phyloP scores from a whole-genome alignment of 2,888 invertebrate species.

The Sericinus montela region DNA sequence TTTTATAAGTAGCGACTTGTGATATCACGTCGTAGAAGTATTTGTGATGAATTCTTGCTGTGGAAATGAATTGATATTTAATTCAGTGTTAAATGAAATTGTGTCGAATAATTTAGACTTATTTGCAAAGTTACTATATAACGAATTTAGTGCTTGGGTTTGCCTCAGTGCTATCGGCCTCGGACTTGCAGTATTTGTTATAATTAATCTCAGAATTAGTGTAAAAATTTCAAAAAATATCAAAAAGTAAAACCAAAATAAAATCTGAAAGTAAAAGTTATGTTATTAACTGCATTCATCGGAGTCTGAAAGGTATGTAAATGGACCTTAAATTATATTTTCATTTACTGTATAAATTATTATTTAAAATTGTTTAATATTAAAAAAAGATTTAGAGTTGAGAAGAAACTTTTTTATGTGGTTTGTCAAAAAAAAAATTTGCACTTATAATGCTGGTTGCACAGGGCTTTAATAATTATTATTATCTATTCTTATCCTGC shows the following conservation, averaged over 20 bases:
- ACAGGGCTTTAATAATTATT: no score
- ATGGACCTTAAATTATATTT: no score
- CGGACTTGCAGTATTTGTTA: conserved; percentile 36
- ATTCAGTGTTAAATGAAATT: conserved; percentile 62
- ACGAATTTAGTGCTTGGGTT: conserved; percentile 42
- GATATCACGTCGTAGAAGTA: conserved; percentile 26
- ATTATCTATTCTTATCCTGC: no score
- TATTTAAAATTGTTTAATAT: no score
- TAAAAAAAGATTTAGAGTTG: no score
- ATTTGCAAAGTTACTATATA: conserved; percentile 49
- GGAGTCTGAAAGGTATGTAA: conserved; percentile 43
- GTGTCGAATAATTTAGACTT: conserved; percentile 52
- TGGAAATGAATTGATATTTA: conserved; percentile 62
- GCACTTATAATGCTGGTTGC: no score
- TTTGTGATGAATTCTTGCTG: conserved; percentile 74
- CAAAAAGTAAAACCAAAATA: conserved; percentile 9
- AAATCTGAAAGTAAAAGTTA: conserved; percentile 41
- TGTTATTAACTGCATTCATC: conserved; percentile 36
- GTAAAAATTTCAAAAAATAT: conserved; percentile 18
- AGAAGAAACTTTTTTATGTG: no score
- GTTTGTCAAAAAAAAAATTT: no score
- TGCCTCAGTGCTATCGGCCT: conserved; percentile 41
- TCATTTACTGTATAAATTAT: no score
- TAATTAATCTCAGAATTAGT: conserved; percentile 30
- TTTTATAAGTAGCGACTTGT: conserved; percentile 24